A percentile compares a stretch with the other conserved stretches of the same genome.
phyloP scores from a whole-genome alignment of 1,140 invertebrate genomes.

The Nephila pilipes region DNA sequence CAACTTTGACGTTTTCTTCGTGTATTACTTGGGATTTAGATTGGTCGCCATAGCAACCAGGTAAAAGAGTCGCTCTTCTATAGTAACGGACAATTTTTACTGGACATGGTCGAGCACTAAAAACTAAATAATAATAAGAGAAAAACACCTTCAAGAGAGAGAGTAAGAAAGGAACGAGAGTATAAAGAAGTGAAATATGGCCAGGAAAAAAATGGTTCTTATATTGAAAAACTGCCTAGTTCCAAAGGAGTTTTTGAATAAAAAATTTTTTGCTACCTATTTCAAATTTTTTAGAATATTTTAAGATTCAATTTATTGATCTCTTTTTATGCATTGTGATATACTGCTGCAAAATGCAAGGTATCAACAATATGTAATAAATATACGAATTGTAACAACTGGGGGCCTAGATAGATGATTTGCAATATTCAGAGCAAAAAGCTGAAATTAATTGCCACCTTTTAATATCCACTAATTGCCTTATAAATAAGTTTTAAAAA shows the following conservation, averaged over 20 bases:
- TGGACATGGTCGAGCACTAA: constrained; percentile 55
- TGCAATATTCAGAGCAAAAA: too few species aligned
- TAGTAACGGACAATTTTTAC: constrained; percentile 62
- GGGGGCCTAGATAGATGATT: too few species aligned
- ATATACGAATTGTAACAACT: too few species aligned
- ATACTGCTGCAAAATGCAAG: too few species aligned
- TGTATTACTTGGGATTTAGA: constrained; percentile 76
- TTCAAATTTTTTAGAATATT: too few species aligned
- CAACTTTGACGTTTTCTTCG: constrained; percentile 76
- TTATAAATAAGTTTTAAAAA: too few species aligned
- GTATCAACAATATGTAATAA: too few species aligned
- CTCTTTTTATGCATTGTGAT: too few species aligned
- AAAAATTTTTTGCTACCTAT: neutral
- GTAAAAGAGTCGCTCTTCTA: constrained; percentile 65
- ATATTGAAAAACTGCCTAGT: constrained; percentile 24
- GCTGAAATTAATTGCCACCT: too few species aligned
- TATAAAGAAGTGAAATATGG: constrained; percentile 69
- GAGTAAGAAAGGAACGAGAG: too few species aligned
- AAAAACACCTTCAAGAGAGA: constrained; percentile 30
- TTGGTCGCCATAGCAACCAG: constrained; percentile 67
- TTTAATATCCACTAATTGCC: too few species aligned
- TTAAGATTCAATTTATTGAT: too few species aligned
- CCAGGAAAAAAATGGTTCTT: neutral
- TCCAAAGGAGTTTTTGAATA: constrained; percentile 55
- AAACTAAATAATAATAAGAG: constrained; percentile 75